Percentiles rank a stretch among this genome's conserved stretches.
Conservation (phyloP, 2,888 invertebrate species). For the Nycteola revayana region DNA sequence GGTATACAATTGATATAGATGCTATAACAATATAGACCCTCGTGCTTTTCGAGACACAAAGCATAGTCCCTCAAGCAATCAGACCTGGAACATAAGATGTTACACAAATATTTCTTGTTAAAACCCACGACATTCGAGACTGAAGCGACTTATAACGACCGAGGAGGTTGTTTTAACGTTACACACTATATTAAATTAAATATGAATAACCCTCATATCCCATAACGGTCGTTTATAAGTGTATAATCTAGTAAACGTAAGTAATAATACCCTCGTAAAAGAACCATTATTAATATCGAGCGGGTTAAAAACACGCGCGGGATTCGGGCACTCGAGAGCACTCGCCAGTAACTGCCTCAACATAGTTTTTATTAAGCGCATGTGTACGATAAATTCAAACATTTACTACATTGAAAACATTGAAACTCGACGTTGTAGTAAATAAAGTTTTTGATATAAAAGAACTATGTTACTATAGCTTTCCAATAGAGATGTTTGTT, state of each 20-base stretch:
- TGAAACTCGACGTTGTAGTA: constrained; percentile 64
- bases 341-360: constrained; percentile 41
- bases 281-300: constrained; percentile 39
- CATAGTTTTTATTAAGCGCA: constrained; percentile 63
- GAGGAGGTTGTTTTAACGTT: too few species aligned
- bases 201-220: constrained; percentile 12
- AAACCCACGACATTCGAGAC: too few species aligned
- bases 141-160: too few species aligned
- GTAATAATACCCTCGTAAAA: constrained; percentile 39
- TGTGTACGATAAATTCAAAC: constrained; percentile 63
- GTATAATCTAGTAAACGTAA: constrained; percentile 34
- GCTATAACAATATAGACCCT: too few species aligned
- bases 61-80: too few species aligned
- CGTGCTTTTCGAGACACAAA: too few species aligned
- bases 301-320: constrained; percentile 37
- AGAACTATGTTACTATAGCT: constrained; percentile 54
- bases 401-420: constrained; percentile 58
- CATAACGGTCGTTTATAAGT: constrained; percentile 28
- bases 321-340: constrained; percentile 42
- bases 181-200: too few species aligned
- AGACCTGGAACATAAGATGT: too few species aligned
- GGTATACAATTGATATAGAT: too few species aligned
- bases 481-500: constrained; percentile 41
- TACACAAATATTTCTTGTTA: too few species aligned
- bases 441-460: constrained; percentile 69